Evolutionary conservation across 2,113 vertebrate species (phyloP).

Genomic region (Myotis lucifugus): DNA sequence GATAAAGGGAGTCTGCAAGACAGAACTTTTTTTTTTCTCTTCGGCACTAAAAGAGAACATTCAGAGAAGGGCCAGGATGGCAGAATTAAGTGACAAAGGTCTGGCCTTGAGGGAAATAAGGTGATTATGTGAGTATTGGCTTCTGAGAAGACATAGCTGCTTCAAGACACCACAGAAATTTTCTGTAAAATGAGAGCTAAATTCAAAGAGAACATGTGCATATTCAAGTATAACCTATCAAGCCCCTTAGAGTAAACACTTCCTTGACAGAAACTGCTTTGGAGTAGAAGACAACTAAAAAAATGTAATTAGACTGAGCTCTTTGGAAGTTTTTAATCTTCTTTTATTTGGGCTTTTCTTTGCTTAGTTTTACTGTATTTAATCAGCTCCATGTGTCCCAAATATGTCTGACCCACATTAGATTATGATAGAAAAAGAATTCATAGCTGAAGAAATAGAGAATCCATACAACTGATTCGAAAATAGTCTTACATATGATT

Average conservation of each 20-base stretch:
- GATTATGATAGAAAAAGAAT: neutral
- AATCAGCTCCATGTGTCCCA: conserved; percentile 5
- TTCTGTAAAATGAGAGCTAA: conserved; percentile 16
- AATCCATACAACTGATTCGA: neutral
- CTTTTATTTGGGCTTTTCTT: conserved; percentile 44
- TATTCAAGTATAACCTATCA: conserved; percentile 3
- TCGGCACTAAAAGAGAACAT: neutral
- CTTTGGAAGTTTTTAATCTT: conserved; percentile 5
- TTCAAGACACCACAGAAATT: neutral
- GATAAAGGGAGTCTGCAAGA: neutral
- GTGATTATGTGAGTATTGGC: neutral
- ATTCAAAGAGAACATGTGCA: conserved; percentile 28
- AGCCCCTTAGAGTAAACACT: neutral
- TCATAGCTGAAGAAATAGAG: neutral
- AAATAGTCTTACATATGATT: neutral
- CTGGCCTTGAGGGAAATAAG: neutral
- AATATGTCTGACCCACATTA: neutral
- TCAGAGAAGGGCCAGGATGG: neutral
- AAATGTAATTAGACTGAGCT: conserved; percentile 17
- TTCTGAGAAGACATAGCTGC: neutral
- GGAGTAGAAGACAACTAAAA: neutral
- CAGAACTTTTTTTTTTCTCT: neutral
- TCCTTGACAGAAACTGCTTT: conserved; percentile 1
- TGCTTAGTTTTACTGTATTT: conserved; percentile 28
- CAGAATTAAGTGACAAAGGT: neutral